phyloP scores from a whole-genome alignment of 2,113 vertebrate species.

The Callithrix jacchus region DNA sequence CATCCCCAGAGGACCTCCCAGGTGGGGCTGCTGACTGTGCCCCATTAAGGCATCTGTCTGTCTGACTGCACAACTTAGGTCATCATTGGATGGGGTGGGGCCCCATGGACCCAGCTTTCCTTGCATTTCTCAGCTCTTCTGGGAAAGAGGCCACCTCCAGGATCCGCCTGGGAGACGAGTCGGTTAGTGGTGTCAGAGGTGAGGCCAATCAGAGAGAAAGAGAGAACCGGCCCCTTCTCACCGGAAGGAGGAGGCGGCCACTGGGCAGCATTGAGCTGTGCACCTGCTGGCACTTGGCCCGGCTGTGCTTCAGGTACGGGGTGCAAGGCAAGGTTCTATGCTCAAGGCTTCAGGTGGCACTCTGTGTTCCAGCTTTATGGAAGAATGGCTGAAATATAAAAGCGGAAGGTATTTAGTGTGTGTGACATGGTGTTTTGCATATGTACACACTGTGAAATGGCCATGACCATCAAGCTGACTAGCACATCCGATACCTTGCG shows the following conservation, averaged over 20 bases:
- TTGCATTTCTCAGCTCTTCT: neutral
- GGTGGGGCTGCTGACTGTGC: neutral
- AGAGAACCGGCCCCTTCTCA: neutral
- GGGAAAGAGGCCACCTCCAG: neutral
- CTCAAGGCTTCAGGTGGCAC: neutral
- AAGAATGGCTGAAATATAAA: neutral
- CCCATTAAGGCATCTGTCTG: neutral
- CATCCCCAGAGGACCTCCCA: neutral
- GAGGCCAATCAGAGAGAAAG: neutral
- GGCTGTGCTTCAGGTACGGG: accelerated
- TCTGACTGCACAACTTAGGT: neutral
- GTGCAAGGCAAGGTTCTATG: neutral
- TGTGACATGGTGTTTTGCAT: too few species aligned
- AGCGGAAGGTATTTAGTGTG: neutral
- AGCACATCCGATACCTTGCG: neutral
- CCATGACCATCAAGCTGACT: neutral
- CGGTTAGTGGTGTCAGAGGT: neutral
- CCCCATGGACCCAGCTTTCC: neutral
- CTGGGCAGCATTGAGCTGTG: accelerated
- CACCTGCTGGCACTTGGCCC: neutral
- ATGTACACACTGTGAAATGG: neutral
- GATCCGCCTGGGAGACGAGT: accelerated
- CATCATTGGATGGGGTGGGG: neutral
- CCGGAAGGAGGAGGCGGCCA: neutral
- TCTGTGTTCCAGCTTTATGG: neutral